Conservation (phyloP, 2,113 vertebrate genomes). For the Carassius carassius region DNA sequence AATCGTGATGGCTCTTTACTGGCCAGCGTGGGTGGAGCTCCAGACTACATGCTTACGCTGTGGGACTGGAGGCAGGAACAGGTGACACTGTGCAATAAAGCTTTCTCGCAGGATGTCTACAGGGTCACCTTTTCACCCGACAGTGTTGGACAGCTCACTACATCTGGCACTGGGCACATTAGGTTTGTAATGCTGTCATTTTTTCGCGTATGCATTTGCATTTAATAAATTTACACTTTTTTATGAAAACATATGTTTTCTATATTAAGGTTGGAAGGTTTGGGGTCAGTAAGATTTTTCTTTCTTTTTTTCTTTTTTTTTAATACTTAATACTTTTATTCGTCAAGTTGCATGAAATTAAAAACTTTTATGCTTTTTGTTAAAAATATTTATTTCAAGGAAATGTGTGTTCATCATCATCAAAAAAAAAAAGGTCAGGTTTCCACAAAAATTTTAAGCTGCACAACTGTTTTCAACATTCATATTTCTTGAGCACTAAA, state of each 20-base stretch:
- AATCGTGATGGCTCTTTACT: slow-evolving; percentile 80
- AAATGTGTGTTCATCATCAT: not conserved
- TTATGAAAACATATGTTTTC: not conserved
- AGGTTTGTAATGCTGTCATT: slow-evolving; percentile 63
- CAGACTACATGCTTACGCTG: slow-evolving; percentile 88
- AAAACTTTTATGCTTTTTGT: no score
- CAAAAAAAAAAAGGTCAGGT: not conserved
- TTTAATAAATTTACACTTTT: not conserved
- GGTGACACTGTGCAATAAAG: slow-evolving; percentile 83
- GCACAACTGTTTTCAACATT: not conserved
- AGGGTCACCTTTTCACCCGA: slow-evolving; percentile 87
- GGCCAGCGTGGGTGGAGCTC: slow-evolving; percentile 83
- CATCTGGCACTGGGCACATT: slow-evolving; percentile 88
- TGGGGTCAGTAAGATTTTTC: not conserved
- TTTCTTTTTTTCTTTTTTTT: not conserved
- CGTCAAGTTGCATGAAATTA: no score
- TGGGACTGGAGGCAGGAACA: slow-evolving; percentile 92
- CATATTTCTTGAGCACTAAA: not conserved
- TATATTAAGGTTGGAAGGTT: not conserved
- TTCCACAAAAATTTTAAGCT: not conserved
- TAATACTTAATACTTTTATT: not conserved
- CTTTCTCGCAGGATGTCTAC: slow-evolving; percentile 89
- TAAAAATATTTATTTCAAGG: not conserved
- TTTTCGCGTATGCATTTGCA: not conserved
- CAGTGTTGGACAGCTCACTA: slow-evolving; percentile 83